Evolutionary conservation across 2,888 invertebrate genomes (phyloP), one percentile per base, ranked within the genome.

Genomic region (Chaetogeoica ovagalla): DNA sequence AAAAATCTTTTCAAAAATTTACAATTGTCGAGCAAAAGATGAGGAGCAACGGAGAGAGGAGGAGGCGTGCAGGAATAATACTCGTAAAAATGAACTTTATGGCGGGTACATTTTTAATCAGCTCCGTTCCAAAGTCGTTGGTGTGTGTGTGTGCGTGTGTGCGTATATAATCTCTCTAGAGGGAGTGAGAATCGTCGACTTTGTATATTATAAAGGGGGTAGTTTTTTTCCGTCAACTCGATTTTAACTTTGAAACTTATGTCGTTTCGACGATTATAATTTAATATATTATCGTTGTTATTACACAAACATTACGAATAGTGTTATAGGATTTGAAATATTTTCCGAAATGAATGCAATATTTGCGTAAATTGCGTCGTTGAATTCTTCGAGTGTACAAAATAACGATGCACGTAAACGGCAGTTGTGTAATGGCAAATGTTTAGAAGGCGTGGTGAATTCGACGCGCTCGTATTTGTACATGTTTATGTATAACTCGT

Each of bases 101-200:
- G 21, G 59, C 30, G 69, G 77, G 77, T 77, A 77, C 77, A 77
- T 77, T 77, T 77, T 77, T 77, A 77, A 77, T 77, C 77, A 77
- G 69, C 17, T n/a, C n/a, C 77, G 77, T 69, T 48, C 21, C 62
- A 52, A 62, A 55, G 69, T 77, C 77, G 77, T 77, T 77, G n/a
- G n/a, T n/a, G n/a, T n/a, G n/a, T n/a, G n/a, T n/a, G n/a, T n/a
- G n/a, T n/a, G n/a, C n/a, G n/a, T n/a, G n/a, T n/a, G n/a, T n/a
- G n/a, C n/a, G n/a, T 60, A 37, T 69, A 23, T 59, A 15, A 69
- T 77, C 37, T 37, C 77, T 60, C 59, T 17, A n/a, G 21, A 70
- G 77, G 77, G 77, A 62, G 68, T 21, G 37, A 62, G 69, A 69
- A 77, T 77, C 69, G 77, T 52, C 8, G 62, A 21, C 19, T 69